Evolutionary conservation across 23 tunicate species (phyloP).

Genomic region (Ciona savignyi): DNA sequence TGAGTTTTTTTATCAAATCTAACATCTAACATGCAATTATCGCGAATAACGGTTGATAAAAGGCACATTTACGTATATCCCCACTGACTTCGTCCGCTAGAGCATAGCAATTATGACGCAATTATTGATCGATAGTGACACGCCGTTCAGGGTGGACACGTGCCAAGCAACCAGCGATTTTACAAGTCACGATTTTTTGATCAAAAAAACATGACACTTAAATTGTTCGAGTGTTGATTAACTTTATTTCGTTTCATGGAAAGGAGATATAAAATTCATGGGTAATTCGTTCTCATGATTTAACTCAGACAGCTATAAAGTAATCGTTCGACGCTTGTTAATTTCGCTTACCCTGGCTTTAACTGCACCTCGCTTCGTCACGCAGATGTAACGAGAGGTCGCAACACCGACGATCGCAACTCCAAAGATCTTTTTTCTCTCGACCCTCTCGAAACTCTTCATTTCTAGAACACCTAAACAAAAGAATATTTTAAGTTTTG

Average conservation of each 20-base stretch:
- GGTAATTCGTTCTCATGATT: too few relatives aligned
- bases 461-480: neutral
- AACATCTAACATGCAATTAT: neutral
- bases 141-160: neutral
- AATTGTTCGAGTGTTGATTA: neutral
- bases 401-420: neutral
- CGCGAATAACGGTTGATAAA: neutral
- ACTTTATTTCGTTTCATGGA: neutral
- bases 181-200: neutral
- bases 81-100: neutral
- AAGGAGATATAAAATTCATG: neutral
- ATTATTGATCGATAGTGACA: neutral
- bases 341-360: neutral
- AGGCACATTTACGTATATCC: neutral
- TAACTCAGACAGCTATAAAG: neutral
- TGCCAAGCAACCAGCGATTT: neutral
- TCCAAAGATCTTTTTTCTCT: neutral
- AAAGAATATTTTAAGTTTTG: too few relatives aligned
- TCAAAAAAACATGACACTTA: neutral
- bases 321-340: neutral
- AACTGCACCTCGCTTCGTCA: neutral
- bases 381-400: neutral
- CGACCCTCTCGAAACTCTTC: neutral
- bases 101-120: neutral
- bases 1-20: neutral